phyloP scores from a whole-genome alignment of 2,113 vertebrate genomes.

The Camelus bactrianus region DNA sequence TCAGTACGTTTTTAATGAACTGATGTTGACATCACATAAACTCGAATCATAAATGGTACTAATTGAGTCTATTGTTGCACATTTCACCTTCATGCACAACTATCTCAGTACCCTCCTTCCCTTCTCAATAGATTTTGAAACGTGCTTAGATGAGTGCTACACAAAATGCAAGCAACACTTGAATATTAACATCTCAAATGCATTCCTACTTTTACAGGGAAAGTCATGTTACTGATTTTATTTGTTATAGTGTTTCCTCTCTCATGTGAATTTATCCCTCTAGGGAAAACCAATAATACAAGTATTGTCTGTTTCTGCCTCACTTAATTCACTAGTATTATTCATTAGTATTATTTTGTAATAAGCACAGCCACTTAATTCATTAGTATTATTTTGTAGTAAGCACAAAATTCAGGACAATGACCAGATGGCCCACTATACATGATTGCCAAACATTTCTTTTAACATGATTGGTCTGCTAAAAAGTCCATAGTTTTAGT shows the following conservation, averaged over 20 bases:
- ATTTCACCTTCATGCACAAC: conserved; percentile 61
- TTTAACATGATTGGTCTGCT: background rate
- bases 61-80: conserved; percentile 40
- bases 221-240: background rate
- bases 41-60: conserved; percentile 64
- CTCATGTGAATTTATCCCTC: background rate
- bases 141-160: background rate
- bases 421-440: background rate
- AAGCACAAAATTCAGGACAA: background rate
- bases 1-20: conserved; percentile 79
- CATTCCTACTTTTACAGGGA: background rate
- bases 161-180: background rate
- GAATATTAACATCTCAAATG: background rate
- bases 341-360: background rate
- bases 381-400: background rate
- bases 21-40: conserved; percentile 66
- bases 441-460: background rate
- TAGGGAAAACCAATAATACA: background rate
- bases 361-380: background rate
- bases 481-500: background rate
- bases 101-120: background rate
- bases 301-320: background rate
- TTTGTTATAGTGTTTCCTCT: background rate
- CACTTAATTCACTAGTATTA: background rate
- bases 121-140: background rate